phyloP scores from a whole-genome alignment of 92 coral and sea anemone species.

The Diadumene lineata region DNA sequence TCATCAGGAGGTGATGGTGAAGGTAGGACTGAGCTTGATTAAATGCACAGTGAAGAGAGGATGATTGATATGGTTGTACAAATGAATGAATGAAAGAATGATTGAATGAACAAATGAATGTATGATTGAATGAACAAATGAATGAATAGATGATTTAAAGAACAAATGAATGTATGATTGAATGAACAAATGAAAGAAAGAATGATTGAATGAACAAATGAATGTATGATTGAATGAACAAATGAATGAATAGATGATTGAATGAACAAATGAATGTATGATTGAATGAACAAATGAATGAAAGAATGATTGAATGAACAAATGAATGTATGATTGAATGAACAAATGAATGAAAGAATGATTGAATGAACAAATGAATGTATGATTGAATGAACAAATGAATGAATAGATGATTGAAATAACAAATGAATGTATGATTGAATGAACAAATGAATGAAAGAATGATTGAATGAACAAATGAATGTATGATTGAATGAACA shows the following conservation, averaged over 20 bases:
- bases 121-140: not conserved
- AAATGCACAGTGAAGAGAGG: too few species aligned
- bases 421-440: not conserved
- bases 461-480: not conserved
- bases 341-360: not conserved
- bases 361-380: not conserved
- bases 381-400: not conserved
- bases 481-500: not conserved
- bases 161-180: not conserved
- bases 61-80: not conserved
- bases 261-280: not conserved
- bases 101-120: not conserved
- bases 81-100: not conserved
- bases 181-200: not conserved
- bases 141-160: too few species aligned
- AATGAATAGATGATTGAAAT: not conserved
- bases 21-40: too few species aligned
- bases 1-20: too few species aligned
- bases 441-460: not conserved
- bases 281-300: not conserved
- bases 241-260: not conserved
- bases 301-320: not conserved
- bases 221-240: not conserved
- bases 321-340: not conserved
- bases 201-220: not conserved